Percentiles rank a stretch among this genome's conserved stretches.
phyloP scores from a whole-genome alignment of 2,888 invertebrate genomes.

The Polydrusus tereticollis region DNA sequence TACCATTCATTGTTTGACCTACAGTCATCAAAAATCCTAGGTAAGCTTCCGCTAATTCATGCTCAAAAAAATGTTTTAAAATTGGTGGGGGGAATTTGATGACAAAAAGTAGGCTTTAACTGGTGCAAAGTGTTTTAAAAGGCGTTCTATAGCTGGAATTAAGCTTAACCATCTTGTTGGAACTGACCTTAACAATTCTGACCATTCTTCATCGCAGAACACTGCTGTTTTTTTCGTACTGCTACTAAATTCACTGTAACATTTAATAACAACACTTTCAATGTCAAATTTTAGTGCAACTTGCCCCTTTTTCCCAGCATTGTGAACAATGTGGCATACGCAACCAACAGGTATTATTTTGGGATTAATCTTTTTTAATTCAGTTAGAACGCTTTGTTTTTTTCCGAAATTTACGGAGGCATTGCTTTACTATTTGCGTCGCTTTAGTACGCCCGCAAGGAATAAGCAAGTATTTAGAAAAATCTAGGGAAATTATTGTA shows the following conservation, averaged over 20 bases:
- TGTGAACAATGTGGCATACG: neutral
- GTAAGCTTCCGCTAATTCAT: neutral
- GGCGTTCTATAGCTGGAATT: slow-evolving; percentile 2
- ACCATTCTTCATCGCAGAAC: neutral
- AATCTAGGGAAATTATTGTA: too few species aligned
- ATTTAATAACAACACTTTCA: neutral
- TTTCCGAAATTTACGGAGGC: too few species aligned
- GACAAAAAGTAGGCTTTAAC: neutral
- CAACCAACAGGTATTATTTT: neutral
- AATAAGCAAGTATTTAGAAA: too few species aligned
- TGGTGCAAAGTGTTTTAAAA: neutral
- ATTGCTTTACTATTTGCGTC: too few species aligned
- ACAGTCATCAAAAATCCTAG: neutral
- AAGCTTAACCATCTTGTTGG: slow-evolving; percentile 6
- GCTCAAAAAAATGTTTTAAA: neutral
- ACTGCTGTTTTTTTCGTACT: too few species aligned
- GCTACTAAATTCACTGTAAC: too few species aligned
- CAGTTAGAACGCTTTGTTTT: too few species aligned
- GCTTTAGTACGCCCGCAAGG: too few species aligned
- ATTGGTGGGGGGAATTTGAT: neutral
- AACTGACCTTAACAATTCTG: neutral
- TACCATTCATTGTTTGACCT: neutral
- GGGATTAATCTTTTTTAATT: too few species aligned
- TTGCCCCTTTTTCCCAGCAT: neutral
- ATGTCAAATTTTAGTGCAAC: neutral